Base-by-base conservation (phyloP, 2,888 invertebrate species). In the Liodrosophila aerea region DNA sequence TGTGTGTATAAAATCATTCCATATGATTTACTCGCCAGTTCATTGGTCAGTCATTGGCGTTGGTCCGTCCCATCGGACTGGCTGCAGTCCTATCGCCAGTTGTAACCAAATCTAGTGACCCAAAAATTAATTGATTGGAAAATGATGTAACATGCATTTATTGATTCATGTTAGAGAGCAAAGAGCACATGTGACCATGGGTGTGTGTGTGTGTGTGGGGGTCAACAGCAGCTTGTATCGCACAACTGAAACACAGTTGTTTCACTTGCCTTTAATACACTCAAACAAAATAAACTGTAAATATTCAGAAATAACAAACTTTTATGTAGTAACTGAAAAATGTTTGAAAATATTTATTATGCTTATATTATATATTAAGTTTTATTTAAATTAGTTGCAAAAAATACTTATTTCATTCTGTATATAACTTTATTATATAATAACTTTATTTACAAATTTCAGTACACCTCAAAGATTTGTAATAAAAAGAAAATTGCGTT, bases 101-200 rank as follows among this genome's bases (percentile, higher is more conserved):
- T 59, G 67, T 76, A 78, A 76, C 77, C 81, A 85, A 82, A 82
- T 82, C 81, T 76, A 70, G 63, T 80, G 83, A 74, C 83, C 85
- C 80, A 72, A 86, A 86, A 86, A 85, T 85, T 84, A 84, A 86
- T 84, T 84, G 84, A 84, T 85, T 84, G 84, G 84, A 84, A 84
- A 84, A 84, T 84, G 85, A 85, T 84, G 85, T 86, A 77, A 83
- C 86, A 83, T 86, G 86, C 76, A 83, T 86, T 85, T 85, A 85
- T 84, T 84, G 86, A 84, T 85, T 76, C 86, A 76, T 78, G 85
- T 76, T 76, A 51, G 45, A 59, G 51, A 13, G 1, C 4, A 9
- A 11, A 9, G 5, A 5, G 46, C 69, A 72, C 54, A 72, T 67
- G 73, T 52, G 62, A 39, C 39, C 39, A 7, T 34, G 7, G 11